Conservation (phyloP, 1,140 invertebrate genomes). For the Monomorium pharaonis region DNA sequence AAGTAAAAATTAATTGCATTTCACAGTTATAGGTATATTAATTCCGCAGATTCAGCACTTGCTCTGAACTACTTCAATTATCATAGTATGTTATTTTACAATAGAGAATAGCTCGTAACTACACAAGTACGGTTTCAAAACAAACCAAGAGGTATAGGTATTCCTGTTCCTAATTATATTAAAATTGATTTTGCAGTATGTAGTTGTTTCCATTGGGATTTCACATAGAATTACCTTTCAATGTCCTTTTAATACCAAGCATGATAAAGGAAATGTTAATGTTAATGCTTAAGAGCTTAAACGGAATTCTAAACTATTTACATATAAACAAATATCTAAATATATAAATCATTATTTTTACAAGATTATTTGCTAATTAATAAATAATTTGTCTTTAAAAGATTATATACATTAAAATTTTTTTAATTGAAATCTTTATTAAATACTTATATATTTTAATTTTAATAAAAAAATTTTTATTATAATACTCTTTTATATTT, state of each 20-base stretch:
- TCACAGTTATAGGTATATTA: not conserved
- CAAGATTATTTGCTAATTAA: not conserved
- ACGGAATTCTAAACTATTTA: not conserved
- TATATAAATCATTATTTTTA: not conserved
- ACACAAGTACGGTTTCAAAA: slow-evolving; percentile 13
- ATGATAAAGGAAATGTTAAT: not conserved
- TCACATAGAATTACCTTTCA: not conserved
- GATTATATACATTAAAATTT: not conserved
- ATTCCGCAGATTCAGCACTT: not conserved
- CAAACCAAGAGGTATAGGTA: not conserved
- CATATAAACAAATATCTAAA: not conserved
- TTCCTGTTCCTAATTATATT: slow-evolving; percentile 20
- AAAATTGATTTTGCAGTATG: slow-evolving; percentile 33
- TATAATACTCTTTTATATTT: not conserved
- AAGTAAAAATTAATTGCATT: slow-evolving; percentile 16
- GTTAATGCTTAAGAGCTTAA: not conserved
- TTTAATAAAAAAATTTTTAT: not conserved
- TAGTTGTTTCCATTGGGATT: not conserved
- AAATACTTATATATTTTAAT: not conserved
- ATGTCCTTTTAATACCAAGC: not conserved
- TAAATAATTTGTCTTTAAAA: not conserved
- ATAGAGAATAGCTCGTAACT: not conserved
- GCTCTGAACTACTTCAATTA: not conserved
- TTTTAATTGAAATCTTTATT: not conserved
- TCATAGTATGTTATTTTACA: slow-evolving; percentile 20